Evolutionary conservation across 2,888 invertebrate species (phyloP).

Genomic region (Tortrix viridana): DNA sequence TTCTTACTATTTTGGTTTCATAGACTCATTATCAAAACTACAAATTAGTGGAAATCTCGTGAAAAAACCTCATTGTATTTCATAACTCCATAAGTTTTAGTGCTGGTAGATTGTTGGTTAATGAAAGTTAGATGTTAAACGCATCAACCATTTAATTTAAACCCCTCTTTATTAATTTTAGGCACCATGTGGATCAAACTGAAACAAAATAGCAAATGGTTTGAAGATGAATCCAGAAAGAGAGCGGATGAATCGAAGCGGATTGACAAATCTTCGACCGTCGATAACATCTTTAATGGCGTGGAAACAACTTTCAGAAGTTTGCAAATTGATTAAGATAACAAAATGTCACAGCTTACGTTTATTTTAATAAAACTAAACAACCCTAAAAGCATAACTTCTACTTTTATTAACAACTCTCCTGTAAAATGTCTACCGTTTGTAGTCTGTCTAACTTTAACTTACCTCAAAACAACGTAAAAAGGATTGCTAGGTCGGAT

Average conservation of each 20-base stretch:
- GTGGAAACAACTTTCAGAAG: constrained; percentile 60
- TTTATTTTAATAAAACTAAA: too few species aligned
- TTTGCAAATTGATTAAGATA: constrained; percentile 57
- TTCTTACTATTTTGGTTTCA: too few species aligned
- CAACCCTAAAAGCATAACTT: background rate
- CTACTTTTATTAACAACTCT: background rate
- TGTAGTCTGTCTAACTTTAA: too few species aligned
- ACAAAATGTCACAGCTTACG: background rate
- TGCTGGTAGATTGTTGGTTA: too few species aligned
- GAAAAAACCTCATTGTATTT: too few species aligned
- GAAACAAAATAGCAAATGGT: constrained; percentile 54
- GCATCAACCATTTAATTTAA: too few species aligned
- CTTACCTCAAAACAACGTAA: background rate
- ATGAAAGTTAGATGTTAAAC: too few species aligned
- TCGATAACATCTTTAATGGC: constrained; percentile 58
- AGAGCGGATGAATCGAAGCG: constrained; percentile 61
- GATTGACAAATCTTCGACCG: constrained; percentile 51
- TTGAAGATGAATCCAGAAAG: constrained; percentile 57
- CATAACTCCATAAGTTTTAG: too few species aligned
- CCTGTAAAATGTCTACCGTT: too few species aligned
- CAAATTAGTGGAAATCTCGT: too few species aligned
- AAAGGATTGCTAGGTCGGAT: constrained; percentile 14
- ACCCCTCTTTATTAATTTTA: constrained; percentile 44
- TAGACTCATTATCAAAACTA: too few species aligned
- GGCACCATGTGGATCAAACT: constrained; percentile 58